A percentile compares a stretch with the other conserved stretches of the same genome.
Evolutionary conservation across 2,888 invertebrate genomes (phyloP).

Genomic region (Nomada lathburiana): DNA sequence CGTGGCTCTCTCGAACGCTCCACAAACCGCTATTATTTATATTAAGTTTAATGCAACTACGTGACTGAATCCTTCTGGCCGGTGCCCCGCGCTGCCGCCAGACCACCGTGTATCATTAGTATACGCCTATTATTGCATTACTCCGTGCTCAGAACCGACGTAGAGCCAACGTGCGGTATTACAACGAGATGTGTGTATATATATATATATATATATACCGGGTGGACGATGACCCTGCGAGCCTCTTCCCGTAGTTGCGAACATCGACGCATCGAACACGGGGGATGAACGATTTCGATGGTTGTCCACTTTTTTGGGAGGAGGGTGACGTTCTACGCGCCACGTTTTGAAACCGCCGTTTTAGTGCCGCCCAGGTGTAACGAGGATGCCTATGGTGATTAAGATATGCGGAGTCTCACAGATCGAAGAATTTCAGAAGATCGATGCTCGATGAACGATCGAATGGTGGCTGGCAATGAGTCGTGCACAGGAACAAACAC

Average conservation of each 20-base stretch:
- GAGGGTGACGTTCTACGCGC: too few relatives aligned
- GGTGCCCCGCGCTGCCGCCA: conserved; percentile 63
- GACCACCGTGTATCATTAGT: conserved; percentile 83
- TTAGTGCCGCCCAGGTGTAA: too few relatives aligned
- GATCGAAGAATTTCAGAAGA: background rate
- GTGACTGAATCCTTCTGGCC: conserved; percentile 82
- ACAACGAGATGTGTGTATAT: conserved; percentile 72
- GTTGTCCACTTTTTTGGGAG: too few relatives aligned
- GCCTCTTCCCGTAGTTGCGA: background rate
- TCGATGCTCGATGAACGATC: background rate
- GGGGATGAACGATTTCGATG: too few relatives aligned
- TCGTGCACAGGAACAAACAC: conserved; percentile 45
- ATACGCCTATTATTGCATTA: conserved; percentile 84
- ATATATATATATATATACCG: conserved; percentile 23
- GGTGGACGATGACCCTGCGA: conserved; percentile 68
- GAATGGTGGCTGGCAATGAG: conserved; percentile 1
- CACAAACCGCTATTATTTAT: conserved; percentile 85
- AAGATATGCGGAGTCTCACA: background rate
- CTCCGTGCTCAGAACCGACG: conserved; percentile 73
- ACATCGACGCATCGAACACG: too few relatives aligned
- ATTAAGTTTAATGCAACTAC: conserved; percentile 85
- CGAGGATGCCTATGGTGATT: background rate
- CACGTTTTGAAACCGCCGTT: background rate
- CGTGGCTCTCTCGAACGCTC: conserved; percentile 74
- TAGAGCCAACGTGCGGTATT: conserved; percentile 63